Base-by-base conservation (phyloP, 2,113 vertebrate genomes). In the Pleuronectes platessa region DNA sequence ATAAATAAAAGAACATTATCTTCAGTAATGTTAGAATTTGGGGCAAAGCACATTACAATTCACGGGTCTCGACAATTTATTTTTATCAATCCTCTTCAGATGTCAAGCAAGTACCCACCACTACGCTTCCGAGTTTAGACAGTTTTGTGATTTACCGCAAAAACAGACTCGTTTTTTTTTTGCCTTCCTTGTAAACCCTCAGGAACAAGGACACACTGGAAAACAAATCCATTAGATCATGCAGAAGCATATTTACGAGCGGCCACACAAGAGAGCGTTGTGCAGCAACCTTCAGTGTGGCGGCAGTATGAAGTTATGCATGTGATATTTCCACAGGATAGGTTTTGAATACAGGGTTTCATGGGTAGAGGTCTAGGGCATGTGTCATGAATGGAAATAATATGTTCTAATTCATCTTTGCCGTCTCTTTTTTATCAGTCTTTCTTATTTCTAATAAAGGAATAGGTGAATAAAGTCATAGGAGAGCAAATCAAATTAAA, bases 61-160 rank as follows among this genome's bases (percentile, higher is more conserved):
- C 24, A 74, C 31, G 71, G 66, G 72, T 71, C 37, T 23, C 12
- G 14, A 45, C 79, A 56, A 79, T 79, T 84, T 71, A 37, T 74
- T 73, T 82, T 70, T 61, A 86, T 79, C 68, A 74, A 21, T 35
- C 3, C 23, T 63, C 66, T 82, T 61, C 47, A 71, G 58, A 76
- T 64, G 63, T 81, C 45, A 68, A 72, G 68, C 37, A 64, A 26
- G 69, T 24, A 61, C 69, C 54, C 59, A 56, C 54, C 47, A n/a
- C 23, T 49, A 18, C 9, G 66, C 64, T 49, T 2, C 18, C 9
- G 5, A n/a, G 69, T 78, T 53, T 20, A 59, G 68, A 73, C 18
- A 20, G 21, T 54, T 68, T 17, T 55, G 42, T 64, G 27, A 70
- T 63, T 69, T 68, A 68, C 21, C 54, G 56, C 3, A 64, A 77